Conservation (phyloP, 2,797 vertebrate species). For the Rhincodon typus region DNA sequence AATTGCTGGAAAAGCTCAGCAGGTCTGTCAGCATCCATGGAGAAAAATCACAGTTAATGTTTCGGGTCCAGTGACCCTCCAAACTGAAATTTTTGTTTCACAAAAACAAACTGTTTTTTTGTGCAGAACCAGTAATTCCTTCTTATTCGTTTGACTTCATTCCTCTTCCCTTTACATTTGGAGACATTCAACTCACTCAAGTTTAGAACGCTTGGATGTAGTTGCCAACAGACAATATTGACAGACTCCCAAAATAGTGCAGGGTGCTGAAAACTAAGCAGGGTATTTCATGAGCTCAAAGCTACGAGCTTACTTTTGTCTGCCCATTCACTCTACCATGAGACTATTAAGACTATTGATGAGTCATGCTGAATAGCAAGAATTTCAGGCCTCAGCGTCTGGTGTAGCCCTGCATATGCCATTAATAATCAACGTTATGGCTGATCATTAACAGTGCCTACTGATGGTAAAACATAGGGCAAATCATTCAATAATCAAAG, state of each 20-base stretch:
- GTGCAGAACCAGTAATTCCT: background rate
- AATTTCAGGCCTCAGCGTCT: background rate
- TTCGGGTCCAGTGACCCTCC: too few species aligned
- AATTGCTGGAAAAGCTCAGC: too few species aligned
- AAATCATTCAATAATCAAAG: background rate
- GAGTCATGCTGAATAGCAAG: background rate
- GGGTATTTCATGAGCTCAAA: background rate
- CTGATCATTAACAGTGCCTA: background rate
- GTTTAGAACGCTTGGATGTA: background rate
- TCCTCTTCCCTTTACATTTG: background rate
- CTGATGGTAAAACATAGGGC: background rate
- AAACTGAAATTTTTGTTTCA: too few species aligned
- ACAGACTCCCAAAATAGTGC: background rate
- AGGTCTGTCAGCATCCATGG: too few species aligned
- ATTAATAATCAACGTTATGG: background rate
- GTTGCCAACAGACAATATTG: background rate
- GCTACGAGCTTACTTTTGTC: background rate
- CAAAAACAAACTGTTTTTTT: background rate
- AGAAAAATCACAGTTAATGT: too few species aligned
- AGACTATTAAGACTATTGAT: background rate
- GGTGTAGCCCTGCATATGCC: background rate
- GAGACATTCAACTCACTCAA: background rate
- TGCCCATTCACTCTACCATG: background rate
- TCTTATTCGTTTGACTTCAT: background rate
- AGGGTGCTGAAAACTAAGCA: background rate